Evolutionary conservation across 2,113 vertebrate species (phyloP).

Genomic region (Pedetes capensis): DNA sequence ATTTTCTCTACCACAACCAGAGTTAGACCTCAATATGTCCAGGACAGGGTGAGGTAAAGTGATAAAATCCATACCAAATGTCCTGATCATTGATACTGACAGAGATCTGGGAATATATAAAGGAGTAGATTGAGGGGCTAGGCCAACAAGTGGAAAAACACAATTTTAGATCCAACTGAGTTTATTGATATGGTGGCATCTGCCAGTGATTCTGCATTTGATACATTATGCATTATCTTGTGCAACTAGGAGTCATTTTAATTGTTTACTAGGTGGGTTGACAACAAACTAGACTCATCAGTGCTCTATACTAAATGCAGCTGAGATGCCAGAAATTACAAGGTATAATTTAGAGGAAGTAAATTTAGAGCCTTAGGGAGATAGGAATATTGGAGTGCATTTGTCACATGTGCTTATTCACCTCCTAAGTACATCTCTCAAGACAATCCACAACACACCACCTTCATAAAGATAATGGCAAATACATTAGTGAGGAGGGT

Average conservation of each 20-base stretch:
- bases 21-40: not conserved
- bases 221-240: not conserved
- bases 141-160: not conserved
- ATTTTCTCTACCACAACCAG: not conserved
- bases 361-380: conserved; percentile 25
- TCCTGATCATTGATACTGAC: not conserved
- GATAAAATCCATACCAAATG: not conserved
- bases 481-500: not conserved
- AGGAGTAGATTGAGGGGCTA: not conserved
- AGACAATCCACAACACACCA: conserved; percentile 5
- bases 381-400: not conserved
- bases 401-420: conserved; percentile 11
- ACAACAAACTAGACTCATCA: conserved; percentile 51
- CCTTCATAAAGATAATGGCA: not conserved
- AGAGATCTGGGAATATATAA: not conserved
- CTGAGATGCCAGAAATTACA: conserved; percentile 30
- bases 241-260: conserved; percentile 24
- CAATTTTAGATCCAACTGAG: not conserved
- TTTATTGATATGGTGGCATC: not conserved
- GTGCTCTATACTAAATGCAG: not conserved
- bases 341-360: conserved; percentile 33
- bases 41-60: not conserved
- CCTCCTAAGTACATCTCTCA: not conserved
- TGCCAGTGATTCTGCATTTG: not conserved
- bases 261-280: not conserved